phyloP scores from a whole-genome alignment of 2,113 vertebrate species.

The Lichenostomus cassidix region DNA sequence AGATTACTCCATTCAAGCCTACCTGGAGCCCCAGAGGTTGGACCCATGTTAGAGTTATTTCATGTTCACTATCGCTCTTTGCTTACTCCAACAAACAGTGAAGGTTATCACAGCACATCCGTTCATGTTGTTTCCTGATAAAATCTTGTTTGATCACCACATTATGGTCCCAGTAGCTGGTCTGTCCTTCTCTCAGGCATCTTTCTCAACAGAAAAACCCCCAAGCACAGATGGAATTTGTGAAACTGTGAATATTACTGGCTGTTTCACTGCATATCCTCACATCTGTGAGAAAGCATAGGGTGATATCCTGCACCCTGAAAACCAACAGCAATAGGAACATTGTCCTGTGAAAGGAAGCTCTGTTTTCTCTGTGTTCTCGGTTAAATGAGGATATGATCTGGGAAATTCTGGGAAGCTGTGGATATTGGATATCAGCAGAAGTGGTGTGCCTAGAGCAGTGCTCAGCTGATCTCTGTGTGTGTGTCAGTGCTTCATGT shows the following conservation, averaged over 20 bases:
- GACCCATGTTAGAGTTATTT: background rate
- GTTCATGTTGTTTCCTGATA: background rate
- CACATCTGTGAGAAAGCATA: background rate
- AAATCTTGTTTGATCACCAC: background rate
- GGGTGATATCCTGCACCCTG: background rate
- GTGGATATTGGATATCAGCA: background rate
- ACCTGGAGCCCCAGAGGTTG: background rate
- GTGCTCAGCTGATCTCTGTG: background rate
- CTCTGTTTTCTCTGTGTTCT: background rate
- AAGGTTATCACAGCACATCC: background rate
- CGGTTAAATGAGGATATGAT: background rate
- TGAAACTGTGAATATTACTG: background rate
- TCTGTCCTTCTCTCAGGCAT: background rate
- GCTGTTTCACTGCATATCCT: background rate
- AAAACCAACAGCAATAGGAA: background rate
- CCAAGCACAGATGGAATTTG: background rate
- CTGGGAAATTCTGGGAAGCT: background rate
- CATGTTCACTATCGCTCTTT: rapidly evolving
- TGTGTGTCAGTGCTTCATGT: background rate
- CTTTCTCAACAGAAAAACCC: background rate
- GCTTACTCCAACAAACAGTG: background rate
- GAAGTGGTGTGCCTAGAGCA: background rate
- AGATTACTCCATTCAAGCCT: background rate
- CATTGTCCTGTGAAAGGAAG: background rate
- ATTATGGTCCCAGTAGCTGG: background rate